Evolutionary conservation across 2,888 invertebrate genomes (phyloP), one percentile per base, ranked within the genome.

Genomic region (Yponomeuta plumbellus): DNA sequence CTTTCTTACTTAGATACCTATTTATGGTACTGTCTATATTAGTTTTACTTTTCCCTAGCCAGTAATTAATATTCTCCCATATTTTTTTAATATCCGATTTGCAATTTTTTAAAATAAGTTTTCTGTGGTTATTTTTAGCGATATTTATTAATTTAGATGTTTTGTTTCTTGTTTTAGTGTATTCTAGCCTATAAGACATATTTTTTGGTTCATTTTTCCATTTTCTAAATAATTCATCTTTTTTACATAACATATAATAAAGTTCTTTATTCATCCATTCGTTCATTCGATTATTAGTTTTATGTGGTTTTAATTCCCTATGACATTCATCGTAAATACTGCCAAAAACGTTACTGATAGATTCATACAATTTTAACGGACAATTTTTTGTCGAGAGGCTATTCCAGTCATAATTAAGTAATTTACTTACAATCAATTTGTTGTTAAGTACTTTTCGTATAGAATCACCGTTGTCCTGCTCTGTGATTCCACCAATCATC

Each of bases 1-100:
- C 63, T 20, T 11, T 63, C n/a, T 63, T 63, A 5, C 63, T 39
- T n/a, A 63, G 26, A 63, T 63, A 40, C 20, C n/a, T 63, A 13
- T 20, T 13, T 39, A 63, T 63, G 5, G 34, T 39, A 17, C 26
- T 23, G 34, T 63, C 63, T 63, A 63, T 11, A 39, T 11, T 39
- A 13, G 39, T 40, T 63, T 39, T 63, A 17, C 6, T 63, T 39
- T 21, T 63, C 8, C 63, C 63, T 20, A 63, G 17, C 63, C 63
- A 63, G 5, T 13, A 20, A 40, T 63, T 63, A 39, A 63, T 40
- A 34, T 34, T 40, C 5, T 17, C 63, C 40, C 63, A 63, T 8
- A 63, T 63, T 63, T 63, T 63, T 63, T 39, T 63, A 4, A 63
- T 20, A n/a, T 63, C 63, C 11, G 5, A 23, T 10, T 39, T 40